Percentiles rank a stretch among this genome's conserved stretches.
Conservation (phyloP, 2,797 vertebrate genomes). For the Chiloscyllium punctatum region DNA sequence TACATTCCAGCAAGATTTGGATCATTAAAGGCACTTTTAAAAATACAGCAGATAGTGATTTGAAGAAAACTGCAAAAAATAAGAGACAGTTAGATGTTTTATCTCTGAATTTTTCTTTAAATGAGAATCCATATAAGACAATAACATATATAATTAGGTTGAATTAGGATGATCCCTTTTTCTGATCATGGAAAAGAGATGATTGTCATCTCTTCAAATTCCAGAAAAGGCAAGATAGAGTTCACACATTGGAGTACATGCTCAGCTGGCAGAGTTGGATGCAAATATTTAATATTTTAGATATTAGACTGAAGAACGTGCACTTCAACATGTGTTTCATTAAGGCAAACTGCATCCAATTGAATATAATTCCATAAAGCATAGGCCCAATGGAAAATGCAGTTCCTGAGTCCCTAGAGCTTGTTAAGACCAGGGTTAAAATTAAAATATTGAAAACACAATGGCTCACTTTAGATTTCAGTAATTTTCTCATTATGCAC, state of each 20-base stretch:
- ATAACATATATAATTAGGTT: not conserved
- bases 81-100: not conserved
- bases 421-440: not conserved
- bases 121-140: not conserved
- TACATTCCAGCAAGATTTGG: not conserved
- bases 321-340: constrained; percentile 23
- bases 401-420: not conserved
- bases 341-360: not conserved
- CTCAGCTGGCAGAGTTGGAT: not conserved
- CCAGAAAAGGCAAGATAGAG: too few relatives aligned
- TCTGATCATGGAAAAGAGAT: not conserved
- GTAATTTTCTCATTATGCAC: constrained; percentile 23
- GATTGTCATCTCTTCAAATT: not conserved
- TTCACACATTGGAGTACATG: not conserved
- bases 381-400: not conserved
- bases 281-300: not conserved
- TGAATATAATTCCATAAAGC: constrained; percentile 18
- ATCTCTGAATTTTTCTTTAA: not conserved
- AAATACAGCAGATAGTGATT: not conserved
- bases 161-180: not conserved
- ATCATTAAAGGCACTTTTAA: not conserved
- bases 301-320: not conserved
- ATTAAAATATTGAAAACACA: constrained; percentile 8
- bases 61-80: not conserved
- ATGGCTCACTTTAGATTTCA: not conserved